Evolutionary conservation across 2,888 invertebrate species (phyloP), one percentile per base, ranked within the genome.

Genomic region (Camptogramma bilineatum): DNA sequence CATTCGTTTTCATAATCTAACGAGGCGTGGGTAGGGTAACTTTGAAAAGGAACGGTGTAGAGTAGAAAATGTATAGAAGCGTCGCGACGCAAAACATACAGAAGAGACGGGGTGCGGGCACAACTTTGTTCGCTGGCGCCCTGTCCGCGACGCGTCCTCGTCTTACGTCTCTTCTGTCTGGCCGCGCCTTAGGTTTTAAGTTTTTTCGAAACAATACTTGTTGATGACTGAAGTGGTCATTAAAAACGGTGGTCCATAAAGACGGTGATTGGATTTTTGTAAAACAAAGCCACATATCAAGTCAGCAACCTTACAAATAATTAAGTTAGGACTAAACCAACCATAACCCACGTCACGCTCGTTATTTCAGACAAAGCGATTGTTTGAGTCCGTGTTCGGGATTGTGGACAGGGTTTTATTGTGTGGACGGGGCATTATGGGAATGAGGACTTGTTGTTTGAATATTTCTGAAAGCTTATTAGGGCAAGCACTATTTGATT

Each of bases 291-390:
- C 56, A 53, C 59, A 51, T 31, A 18, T 5, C 7, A 52, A 73
- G 77, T 76, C 75, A 76, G 75, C 71, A 69, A 71, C 70, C 75
- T 60, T 53, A 21, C 62, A 50, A 50, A 64, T 54, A 63, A 67
- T 67, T 62, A 68, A 62, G 63, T 59, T 64, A 62, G 63, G 51
- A 64, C 50, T 46, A 67, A 63, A 53, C 62, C 63, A 61, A 68
- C 53, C 65, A 65, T 58, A 54, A 46, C 55, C 28, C 57, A 63
- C 65, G 72, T 72, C 67, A 78, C 80, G 80, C 73, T 74, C 39
- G 52, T 52, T 74, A 63, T 47, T 18, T 58, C 67, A 52, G 52
- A 79, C 80, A 79, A 79, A 76, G 46, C 68, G 24, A 70, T 64
- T 73, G 73, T 72, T 55, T 54, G 64, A 28, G 39, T 50, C 53